Base-by-base conservation (phyloP, 2,113 vertebrate genomes). In the Gorsachius goisagi region DNA sequence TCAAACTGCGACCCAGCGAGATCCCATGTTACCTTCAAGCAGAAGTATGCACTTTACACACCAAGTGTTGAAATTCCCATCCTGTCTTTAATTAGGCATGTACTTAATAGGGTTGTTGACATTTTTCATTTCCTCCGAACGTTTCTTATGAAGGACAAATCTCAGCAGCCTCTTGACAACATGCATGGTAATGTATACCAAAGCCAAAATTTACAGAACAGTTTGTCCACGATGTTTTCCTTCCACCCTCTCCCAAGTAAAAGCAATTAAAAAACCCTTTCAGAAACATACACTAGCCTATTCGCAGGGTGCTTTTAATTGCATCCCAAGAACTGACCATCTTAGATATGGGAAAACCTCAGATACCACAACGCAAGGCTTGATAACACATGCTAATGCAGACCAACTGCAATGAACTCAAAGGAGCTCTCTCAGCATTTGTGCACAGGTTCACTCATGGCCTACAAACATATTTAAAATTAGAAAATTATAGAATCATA, bases 101-200 rank as follows among this genome's bases (percentile, higher is more conserved):
- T 22, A 78, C 41, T 85, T n/a, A 49, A 44, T 4, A 24, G 12
- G 3, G 9, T 69, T 76, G 41, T 21, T 62, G 45, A 80, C 16
- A 23, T 64, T 78, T 11, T 58, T 82, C 2, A 27, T 79, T 87
- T 92, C 60, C 75, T 45, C 59, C 56, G 59, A 76, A 64, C 1
- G 0, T 66, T 79, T 90, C 33, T 45, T 47, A 49, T 3, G 20
- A 82, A 91, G 53, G 58, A 69, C 76, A 87, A 56, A 59, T 23
- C 74, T 62, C 50, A 73, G 19, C 23, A 24, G 35, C 30, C 56
- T 5, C 41, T 45, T 75, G 44, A 73, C 17, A 64, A 49, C 10
- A 3, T 0, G 15, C 20, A 26, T 0, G 0, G 33, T 39, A 22
- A 78, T 2, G 9, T 27, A 59, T 22, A 55, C 24, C 44, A 56